A percentile compares a stretch with the other conserved stretches of the same genome.
phyloP scores from a whole-genome alignment of 1,140 invertebrate genomes.

The Venturia canescens region DNA sequence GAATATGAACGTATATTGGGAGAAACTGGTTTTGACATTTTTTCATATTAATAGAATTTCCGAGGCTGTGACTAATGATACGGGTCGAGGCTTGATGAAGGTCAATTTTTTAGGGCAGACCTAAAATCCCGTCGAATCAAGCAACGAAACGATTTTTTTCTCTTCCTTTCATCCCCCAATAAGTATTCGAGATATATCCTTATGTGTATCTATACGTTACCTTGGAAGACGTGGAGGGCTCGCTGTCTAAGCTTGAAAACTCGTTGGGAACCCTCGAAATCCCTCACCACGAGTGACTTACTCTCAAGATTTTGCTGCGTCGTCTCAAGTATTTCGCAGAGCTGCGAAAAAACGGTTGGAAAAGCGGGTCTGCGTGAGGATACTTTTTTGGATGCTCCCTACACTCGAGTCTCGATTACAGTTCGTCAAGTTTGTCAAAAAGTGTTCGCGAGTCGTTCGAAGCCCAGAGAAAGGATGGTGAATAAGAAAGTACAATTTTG shows the following conservation, averaged over 20 bases:
- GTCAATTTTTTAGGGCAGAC: too few species aligned
- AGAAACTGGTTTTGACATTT: too few species aligned
- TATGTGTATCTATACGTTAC: constrained; percentile 68
- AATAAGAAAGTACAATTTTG: too few species aligned
- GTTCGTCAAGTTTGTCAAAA: background rate
- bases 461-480: too few species aligned
- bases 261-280: constrained; percentile 81
- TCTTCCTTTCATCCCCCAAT: constrained; percentile 5
- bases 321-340: constrained; percentile 81
- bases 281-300: constrained; percentile 80
- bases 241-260: constrained; percentile 90
- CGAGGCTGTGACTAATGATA: too few species aligned
- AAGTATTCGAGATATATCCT: background rate
- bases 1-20: too few species aligned
- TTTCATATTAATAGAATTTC: too few species aligned
- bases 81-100: too few species aligned
- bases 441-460: too few species aligned
- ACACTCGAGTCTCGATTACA: too few species aligned
- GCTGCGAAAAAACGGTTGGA: constrained; percentile 65
- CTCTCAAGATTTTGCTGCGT: constrained; percentile 66
- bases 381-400: background rate
- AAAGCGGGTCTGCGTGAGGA: background rate
- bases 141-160: background rate
- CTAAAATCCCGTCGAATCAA: too few species aligned
- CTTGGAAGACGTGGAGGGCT: constrained; percentile 91